Conservation (phyloP, 2,888 invertebrate genomes). For the Clistopyga incitator region DNA sequence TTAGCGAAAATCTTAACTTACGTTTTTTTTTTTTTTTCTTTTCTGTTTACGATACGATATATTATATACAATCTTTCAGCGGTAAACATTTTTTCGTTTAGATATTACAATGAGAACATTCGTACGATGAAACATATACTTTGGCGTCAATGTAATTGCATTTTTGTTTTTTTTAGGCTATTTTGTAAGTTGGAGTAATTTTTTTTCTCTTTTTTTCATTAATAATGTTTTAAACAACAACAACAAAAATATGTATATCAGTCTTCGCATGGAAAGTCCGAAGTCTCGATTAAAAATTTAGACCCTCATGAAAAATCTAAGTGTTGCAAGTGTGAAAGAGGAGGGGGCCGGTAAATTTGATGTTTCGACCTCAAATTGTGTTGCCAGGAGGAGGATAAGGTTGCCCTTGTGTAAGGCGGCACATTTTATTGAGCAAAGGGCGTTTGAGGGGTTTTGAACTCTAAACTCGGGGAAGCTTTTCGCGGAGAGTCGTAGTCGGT, state of each 20-base stretch:
- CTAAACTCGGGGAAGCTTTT: neutral
- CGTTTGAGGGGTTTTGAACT: too few species aligned
- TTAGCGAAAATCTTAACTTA: neutral
- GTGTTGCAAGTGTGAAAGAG: too few species aligned
- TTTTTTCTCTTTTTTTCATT: neutral
- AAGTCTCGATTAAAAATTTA: neutral
- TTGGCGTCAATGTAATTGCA: conserved; percentile 17
- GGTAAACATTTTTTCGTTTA: neutral
- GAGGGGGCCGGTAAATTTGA: too few species aligned
- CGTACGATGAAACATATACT: neutral
- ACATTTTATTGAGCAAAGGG: too few species aligned
- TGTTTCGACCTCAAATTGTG: too few species aligned
- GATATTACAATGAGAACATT: conserved; percentile 12
- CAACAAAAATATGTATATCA: neutral
- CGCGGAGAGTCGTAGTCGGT: neutral
- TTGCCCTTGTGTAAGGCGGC: too few species aligned
- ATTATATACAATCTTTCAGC: conserved; percentile 1
- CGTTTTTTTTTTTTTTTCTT: too few species aligned
- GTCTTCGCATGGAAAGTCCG: conserved; percentile 35
- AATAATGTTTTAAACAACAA: neutral
- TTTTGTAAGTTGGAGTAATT: neutral
- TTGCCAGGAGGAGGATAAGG: too few species aligned
- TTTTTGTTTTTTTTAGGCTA: neutral
- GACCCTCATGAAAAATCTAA: too few species aligned
- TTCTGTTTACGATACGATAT: neutral